A percentile compares a stretch with the other conserved stretches of the same genome.
These are phyloP conservation scores for Drosophila bipectinata DNA, from an alignment of 1,140 invertebrate genomes.

Conservation along the genomic window DNA sequence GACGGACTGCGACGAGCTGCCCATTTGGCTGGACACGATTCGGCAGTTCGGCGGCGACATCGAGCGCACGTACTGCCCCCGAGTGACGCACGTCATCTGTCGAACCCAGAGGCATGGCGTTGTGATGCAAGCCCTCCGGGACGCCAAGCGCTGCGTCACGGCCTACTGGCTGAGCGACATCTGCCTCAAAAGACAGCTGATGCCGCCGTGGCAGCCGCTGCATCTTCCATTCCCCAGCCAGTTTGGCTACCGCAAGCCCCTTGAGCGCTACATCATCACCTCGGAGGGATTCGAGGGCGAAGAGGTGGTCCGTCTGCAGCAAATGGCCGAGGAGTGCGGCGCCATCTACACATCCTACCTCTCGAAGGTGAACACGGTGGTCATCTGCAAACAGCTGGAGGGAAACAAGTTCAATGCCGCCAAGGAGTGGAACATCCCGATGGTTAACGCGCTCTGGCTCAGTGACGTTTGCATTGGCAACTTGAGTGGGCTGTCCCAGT, in stretches of 20 bases:
- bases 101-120: constrained; percentile 94
- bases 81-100: constrained; percentile 96
- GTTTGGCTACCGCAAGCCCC: constrained; percentile 88
- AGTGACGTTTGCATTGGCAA: constrained; percentile 96
- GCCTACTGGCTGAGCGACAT: constrained; percentile 97
- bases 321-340: constrained; percentile 93
- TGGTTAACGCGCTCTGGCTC: constrained; percentile 97
- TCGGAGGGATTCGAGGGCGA: constrained; percentile 94
- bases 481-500: constrained; percentile 91
- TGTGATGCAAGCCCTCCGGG: constrained; percentile 92
- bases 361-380: constrained; percentile 89
- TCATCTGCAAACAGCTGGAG: constrained; percentile 91
- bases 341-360: constrained; percentile 91
- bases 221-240: constrained; percentile 95
- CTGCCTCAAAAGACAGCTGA: constrained; percentile 91
- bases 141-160: constrained; percentile 93
- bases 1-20: constrained; percentile 86
- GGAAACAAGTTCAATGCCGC: constrained; percentile 95
- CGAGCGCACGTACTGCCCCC: constrained; percentile 91
- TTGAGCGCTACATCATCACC: constrained; percentile 89
- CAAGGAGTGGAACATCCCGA: constrained; percentile 93
- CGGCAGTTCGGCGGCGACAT: constrained; percentile 95
- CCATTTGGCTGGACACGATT: constrained; percentile 92
- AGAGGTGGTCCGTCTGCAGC: constrained; percentile 91
- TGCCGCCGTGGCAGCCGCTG: constrained; percentile 95